Base-by-base conservation (phyloP, 2,888 invertebrate genomes). In the Leptarthrus brevirostris region DNA sequence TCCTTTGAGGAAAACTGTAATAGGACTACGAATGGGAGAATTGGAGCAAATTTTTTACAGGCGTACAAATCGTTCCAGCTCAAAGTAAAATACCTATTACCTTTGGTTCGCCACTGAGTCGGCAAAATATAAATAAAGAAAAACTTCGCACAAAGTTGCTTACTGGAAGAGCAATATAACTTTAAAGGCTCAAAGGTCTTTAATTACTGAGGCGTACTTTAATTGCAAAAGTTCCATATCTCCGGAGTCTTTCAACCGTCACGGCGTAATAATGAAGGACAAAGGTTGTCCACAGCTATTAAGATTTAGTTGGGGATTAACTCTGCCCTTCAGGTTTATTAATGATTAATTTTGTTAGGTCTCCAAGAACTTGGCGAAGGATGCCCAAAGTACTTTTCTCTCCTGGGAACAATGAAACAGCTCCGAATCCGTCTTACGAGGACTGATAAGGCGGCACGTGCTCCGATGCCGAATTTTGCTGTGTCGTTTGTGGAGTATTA, bases 311-410 rank as follows among this genome's bases (percentile, higher is more conserved):
- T 36, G 20, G 20, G 58, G 20, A 58, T 58, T 36, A 40, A 58
- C 34, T 18, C 8, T 16, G 34, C 30, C 52, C 16, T 20, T 14
- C 12, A 52, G 52, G 30, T 69, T 69, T 69, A 69, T 69, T 69
- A 69, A 69, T 69, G 69, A 69, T 69, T 69, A 69, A 69, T 69
- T 69, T 34, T 34, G 49, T n/a, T 34, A 16, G 8, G 34, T 30
- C 47, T 16, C 52, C 16, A 12, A 34, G 18, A 26, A n/a, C 20
- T 69, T 52, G 30, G 49, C 52, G 20, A 47, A 47, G 20, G 30
- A 66, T 49, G 49, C 18, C 4, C 58, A 24, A 16, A 1, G 16
- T 26, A 5, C 26, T 30, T 36, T 18, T 40, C 56, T 58, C 34
- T 12, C 40, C n/a, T 40, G 40, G 40, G 40, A n/a, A 40, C 40